Evolutionary conservation across 2,888 invertebrate genomes (phyloP).

Genomic region (Trichopria drosophilae): DNA sequence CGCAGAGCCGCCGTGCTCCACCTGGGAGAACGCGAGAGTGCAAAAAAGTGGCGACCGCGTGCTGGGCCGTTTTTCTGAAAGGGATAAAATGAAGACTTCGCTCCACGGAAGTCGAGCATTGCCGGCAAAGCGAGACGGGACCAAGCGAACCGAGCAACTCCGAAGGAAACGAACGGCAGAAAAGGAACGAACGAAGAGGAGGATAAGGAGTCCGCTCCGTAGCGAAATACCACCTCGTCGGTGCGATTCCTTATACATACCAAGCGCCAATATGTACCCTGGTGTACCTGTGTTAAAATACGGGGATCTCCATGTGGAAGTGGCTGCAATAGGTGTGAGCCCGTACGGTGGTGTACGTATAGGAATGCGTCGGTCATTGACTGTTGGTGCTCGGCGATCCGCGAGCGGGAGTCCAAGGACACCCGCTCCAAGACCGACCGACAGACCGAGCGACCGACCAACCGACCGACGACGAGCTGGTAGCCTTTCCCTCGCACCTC

Average conservation of each 20-base stretch:
- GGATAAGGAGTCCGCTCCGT: slow-evolving; percentile 15
- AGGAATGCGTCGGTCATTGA: slow-evolving; percentile 53
- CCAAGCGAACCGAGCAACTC: slow-evolving; percentile 46
- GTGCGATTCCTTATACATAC: slow-evolving; percentile 3
- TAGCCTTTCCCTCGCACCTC: slow-evolving; percentile 30
- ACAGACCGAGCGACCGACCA: slow-evolving; percentile 34
- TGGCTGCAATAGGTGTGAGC: too few species aligned
- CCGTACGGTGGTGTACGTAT: slow-evolving; percentile 45
- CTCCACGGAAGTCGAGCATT: too few species aligned
- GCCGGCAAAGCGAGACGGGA: slow-evolving; percentile 43
- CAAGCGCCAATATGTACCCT: too few species aligned
- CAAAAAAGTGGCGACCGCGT: slow-evolving; percentile 15
- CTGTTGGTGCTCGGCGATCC: slow-evolving; percentile 56
- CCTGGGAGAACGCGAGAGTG: too few species aligned
- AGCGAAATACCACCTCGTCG: neutral
- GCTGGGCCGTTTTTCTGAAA: slow-evolving; percentile 29
- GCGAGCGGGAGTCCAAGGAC: slow-evolving; percentile 55
- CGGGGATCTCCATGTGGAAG: too few species aligned
- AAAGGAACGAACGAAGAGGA: slow-evolving; percentile 15
- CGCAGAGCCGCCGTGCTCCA: too few species aligned
- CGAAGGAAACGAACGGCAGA: slow-evolving; percentile 40
- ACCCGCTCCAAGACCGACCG: slow-evolving; percentile 45
- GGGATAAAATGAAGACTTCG: too few species aligned
- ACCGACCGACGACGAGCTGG: slow-evolving; percentile 41
- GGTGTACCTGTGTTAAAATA: too few species aligned